Evolutionary conservation across 2,888 invertebrate genomes (phyloP), one percentile per base, ranked within the genome.

Genomic region (Pristionchus japonicus): DNA sequence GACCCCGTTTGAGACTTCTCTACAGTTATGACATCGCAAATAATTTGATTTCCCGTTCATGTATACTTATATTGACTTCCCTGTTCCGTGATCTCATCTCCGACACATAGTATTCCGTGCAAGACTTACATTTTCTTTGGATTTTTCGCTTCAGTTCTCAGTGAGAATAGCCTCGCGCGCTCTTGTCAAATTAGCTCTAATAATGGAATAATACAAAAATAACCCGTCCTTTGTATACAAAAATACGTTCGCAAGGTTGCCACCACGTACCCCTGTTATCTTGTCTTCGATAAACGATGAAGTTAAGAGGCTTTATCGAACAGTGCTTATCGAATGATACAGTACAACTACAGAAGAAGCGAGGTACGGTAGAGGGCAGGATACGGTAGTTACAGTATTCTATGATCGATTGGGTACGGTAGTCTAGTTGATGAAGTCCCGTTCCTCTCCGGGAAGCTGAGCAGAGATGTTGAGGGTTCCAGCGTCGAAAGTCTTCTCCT

Each of bases 391-490:
- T 64, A 27, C 31, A 9, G 31, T 67, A 31, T 3, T 31, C n/a
- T n/a, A n/a, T n/a, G n/a, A n/a, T n/a, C n/a, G n/a, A n/a, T n/a
- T n/a, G n/a, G n/a, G n/a, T 43, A 70, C 70, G 17, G 20, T 37
- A 23, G 3, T 43, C 49, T 88, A 93, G 88, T 93, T 93, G 83
- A 93, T 87, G 86, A 92, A 93, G 70, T 93, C 93, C 15, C 93
- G 89, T 57, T 90, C 89, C 74, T 93, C 93, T 89, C 93, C 93
- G 49, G 93, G 93, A 20, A 92, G 91, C 37, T 92, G 89, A 15
- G 91, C 93, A 31, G 91, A 90, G 52, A 93, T 89, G 89, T 93
- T 93, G 80, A 93, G 90, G 31, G 91, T 89, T 89, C 93, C 93
- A 47, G 92, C 92, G 82, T 93, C 92, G 86, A 93, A 93, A 15